These are phyloP conservation scores for Benitochromis conjunctus DNA, from an alignment of 2,113 vertebrate species.

Conservation along the genomic window DNA sequence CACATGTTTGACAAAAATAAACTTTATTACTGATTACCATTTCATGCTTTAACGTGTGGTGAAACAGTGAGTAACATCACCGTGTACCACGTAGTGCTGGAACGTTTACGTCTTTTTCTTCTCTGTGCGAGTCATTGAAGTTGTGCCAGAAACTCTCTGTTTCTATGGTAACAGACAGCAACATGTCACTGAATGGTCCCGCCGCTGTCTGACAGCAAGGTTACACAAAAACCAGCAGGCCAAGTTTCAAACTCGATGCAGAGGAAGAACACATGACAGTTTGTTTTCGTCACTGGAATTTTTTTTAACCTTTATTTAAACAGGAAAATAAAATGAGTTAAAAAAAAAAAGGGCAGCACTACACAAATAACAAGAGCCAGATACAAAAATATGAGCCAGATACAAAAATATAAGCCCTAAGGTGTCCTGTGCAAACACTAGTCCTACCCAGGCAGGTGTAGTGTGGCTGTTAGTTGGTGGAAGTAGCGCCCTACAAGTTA, in stretches of 20 bases:
- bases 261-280: background rate
- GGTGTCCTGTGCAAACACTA: fast-evolving
- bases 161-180: background rate
- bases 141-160: background rate
- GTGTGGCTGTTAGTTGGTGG: fast-evolving
- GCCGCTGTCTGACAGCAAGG: fast-evolving
- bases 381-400: too few species aligned
- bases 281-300: too few species aligned
- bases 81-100: fast-evolving
- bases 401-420: background rate
- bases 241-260: background rate
- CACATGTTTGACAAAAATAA: background rate
- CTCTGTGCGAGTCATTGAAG: background rate
- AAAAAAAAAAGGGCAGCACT: too few species aligned
- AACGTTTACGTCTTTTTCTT: background rate
- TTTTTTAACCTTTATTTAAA: background rate
- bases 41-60: fast-evolving
- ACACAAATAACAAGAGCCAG: too few species aligned
- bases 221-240: background rate
- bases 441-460: fast-evolving
- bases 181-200: background rate
- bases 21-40: background rate
- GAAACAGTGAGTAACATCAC: background rate
- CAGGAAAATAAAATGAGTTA: background rate
- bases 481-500: fast-evolving